Evolutionary conservation across 2,888 invertebrate genomes (phyloP).

Genomic region (Scelioninae gen. 2): DNA sequence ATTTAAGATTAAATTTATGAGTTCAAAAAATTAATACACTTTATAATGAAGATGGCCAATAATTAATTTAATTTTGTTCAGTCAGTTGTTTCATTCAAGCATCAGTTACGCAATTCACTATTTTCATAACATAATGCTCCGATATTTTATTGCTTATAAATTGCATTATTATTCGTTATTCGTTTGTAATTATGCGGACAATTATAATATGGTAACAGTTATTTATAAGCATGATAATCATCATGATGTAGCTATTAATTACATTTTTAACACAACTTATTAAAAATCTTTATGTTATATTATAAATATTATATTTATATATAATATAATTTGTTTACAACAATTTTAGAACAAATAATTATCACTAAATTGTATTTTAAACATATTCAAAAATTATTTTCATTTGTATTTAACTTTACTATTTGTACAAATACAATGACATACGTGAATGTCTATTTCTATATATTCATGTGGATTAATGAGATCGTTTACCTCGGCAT

Average conservation of each 20-base stretch:
- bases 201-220: constrained; percentile 43
- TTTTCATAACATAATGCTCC: constrained; percentile 38
- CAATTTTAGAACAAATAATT: too few relatives aligned
- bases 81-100: constrained; percentile 28
- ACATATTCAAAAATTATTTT: constrained; percentile 8
- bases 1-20: too few relatives aligned
- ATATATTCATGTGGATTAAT: constrained; percentile 38
- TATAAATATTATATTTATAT: too few relatives aligned
- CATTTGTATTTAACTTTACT: constrained; percentile 7
- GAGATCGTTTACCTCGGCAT: constrained; percentile 55
- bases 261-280: constrained; percentile 16
- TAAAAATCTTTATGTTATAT: constrained; percentile 4
- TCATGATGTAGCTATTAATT: constrained; percentile 5
- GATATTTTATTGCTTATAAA: constrained; percentile 41
- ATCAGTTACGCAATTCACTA: constrained; percentile 37
- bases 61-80: constrained; percentile 38
- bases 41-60: constrained; percentile 23
- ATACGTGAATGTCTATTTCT: constrained; percentile 38
- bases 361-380: too few relatives aligned
- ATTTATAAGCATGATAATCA: constrained; percentile 41
- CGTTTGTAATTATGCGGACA: constrained; percentile 35
- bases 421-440: constrained; percentile 32
- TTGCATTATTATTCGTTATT: constrained; percentile 49
- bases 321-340: too few relatives aligned
- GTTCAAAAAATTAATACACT: not conserved